Evolutionary conservation across 2,113 vertebrate species (phyloP).

Genomic region (Ailuropoda melanoleuca): DNA sequence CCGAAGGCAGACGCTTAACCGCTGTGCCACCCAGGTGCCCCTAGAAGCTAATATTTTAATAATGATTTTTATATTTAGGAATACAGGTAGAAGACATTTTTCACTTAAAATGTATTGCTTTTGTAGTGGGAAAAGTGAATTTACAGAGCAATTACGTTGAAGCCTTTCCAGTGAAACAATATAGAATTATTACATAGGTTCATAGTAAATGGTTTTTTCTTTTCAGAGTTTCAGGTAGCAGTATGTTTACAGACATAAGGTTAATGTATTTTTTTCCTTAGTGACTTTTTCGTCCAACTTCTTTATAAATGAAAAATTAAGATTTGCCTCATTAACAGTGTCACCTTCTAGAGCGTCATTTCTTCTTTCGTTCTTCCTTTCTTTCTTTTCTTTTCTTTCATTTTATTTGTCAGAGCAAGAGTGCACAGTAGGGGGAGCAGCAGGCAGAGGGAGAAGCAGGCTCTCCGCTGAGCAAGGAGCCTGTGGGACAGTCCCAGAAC

Average conservation of each 20-base stretch:
- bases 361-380: background rate
- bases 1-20: too few relatives aligned
- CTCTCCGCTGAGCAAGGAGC: background rate
- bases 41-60: slow-evolving; percentile 30
- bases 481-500: background rate
- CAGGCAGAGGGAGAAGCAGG: background rate
- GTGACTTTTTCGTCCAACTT: slow-evolving; percentile 11
- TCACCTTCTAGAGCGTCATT: background rate
- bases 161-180: background rate
- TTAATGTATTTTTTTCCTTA: background rate
- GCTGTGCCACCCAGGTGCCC: too few relatives aligned
- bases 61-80: slow-evolving; percentile 23
- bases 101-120: slow-evolving; percentile 27
- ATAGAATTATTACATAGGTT: background rate
- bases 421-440: too few relatives aligned
- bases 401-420: background rate
- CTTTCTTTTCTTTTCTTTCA: background rate
- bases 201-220: background rate
- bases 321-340: background rate
- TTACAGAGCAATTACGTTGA: background rate
- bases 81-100: background rate
- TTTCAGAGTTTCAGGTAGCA: background rate
- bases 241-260: slow-evolving; percentile 15
- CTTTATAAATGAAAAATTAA: slow-evolving; percentile 40
- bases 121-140: slow-evolving; percentile 22